These are phyloP conservation scores for Pseudorhombus dupliciocellatus DNA, from an alignment of 2,113 vertebrate species.

Conservation along the genomic window DNA sequence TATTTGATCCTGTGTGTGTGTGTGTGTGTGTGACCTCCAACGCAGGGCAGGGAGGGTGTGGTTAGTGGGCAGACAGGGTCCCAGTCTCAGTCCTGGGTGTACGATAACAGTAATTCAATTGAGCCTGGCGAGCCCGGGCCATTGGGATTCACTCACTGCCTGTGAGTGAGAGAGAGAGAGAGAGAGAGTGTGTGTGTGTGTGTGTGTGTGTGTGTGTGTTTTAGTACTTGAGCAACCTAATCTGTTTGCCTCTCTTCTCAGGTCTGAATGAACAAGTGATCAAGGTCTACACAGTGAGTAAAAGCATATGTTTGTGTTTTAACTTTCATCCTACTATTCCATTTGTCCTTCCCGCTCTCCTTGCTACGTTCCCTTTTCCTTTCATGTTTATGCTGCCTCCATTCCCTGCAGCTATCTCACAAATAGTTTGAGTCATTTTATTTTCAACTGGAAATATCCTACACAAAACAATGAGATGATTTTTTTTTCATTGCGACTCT, in stretches of 20 bases:
- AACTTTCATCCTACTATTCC: constrained; percentile 9
- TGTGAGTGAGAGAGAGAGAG: constrained; percentile 39
- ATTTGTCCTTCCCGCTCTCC: constrained; percentile 16
- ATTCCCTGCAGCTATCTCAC: background rate
- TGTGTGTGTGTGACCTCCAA: constrained; percentile 40
- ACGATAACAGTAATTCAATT: constrained; percentile 76
- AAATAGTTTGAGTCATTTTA: too few relatives aligned
- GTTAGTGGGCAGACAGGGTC: constrained; percentile 55
- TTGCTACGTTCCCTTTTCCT: background rate
- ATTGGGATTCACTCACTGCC: constrained; percentile 54
- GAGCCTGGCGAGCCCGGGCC: constrained; percentile 55
- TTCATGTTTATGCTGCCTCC: background rate
- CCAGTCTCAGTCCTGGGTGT: constrained; percentile 56
- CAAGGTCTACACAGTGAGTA: constrained; percentile 37
- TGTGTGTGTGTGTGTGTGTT: constrained; percentile 37
- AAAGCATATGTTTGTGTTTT: constrained; percentile 3
- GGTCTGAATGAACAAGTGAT: constrained; percentile 72
- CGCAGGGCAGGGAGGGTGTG: constrained; percentile 58
- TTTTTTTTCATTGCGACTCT: too few relatives aligned
- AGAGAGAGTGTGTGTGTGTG: constrained; percentile 26
- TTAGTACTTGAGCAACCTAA: constrained; percentile 64
- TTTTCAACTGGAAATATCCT: background rate
- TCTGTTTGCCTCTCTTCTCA: constrained; percentile 54
- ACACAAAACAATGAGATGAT: background rate
- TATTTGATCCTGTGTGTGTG: constrained; percentile 3